phyloP scores from a whole-genome alignment of 2,797 vertebrate species.

The Alca torda region DNA sequence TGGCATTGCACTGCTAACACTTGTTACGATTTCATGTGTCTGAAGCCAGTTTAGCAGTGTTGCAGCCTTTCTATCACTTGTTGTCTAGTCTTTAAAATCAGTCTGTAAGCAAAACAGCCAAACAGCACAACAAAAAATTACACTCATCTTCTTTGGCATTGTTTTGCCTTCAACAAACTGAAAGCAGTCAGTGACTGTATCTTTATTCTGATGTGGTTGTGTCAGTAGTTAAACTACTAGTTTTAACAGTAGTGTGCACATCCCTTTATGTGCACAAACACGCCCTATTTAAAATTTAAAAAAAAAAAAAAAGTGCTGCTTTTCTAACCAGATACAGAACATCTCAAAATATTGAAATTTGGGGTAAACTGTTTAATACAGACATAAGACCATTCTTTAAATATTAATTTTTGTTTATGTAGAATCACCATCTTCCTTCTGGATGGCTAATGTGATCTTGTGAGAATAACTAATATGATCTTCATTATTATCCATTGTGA shows the following conservation, averaged over 20 bases:
- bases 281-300: background rate
- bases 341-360: background rate
- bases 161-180: background rate
- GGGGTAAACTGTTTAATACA: background rate
- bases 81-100: background rate
- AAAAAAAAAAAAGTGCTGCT: background rate
- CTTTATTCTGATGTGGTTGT: accelerated
- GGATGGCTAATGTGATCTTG: background rate
- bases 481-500: background rate
- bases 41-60: background rate
- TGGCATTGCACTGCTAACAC: background rate
- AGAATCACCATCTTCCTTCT: background rate
- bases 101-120: background rate
- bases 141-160: background rate
- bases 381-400: background rate
- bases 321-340: background rate
- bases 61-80: background rate
- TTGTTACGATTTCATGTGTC: background rate
- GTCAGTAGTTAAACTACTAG: background rate
- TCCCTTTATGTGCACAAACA: background rate
- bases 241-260: no score
- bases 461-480: background rate
- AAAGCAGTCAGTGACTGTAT: background rate
- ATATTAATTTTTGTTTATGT: background rate
- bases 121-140: background rate